These are phyloP conservation scores for Leuctra nigra DNA, from an alignment of 2,888 invertebrate species.

Conservation along the genomic window DNA sequence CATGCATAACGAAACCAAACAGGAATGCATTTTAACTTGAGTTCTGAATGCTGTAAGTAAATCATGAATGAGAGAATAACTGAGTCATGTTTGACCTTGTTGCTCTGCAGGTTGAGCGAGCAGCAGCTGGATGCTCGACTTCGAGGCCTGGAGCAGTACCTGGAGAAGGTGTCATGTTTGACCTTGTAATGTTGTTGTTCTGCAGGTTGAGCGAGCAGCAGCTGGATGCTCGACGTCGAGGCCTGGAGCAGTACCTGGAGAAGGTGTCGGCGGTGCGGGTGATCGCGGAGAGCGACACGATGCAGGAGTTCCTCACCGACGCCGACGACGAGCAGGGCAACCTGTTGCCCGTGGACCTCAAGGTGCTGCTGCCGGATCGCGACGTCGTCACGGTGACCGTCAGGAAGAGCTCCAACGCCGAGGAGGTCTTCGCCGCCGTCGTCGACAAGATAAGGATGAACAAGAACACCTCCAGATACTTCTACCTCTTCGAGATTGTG, in stretches of 20 bases:
- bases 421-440: slow-evolving; percentile 83
- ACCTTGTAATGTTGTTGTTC: slow-evolving; percentile 6
- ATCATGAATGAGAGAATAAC: too few species aligned
- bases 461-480: slow-evolving; percentile 77
- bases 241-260: slow-evolving; percentile 95
- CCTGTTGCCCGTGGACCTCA: slow-evolving; percentile 51
- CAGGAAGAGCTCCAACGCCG: slow-evolving; percentile 80
- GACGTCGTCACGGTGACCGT: slow-evolving; percentile 85
- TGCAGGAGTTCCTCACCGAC: slow-evolving; percentile 96
- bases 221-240: slow-evolving; percentile 86
- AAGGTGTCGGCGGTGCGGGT: slow-evolving; percentile 97
- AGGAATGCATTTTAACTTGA: too few species aligned
- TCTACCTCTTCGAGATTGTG: slow-evolving; percentile 94
- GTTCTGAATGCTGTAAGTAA: too few species aligned
- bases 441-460: slow-evolving; percentile 77
- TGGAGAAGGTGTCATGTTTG: slow-evolving; percentile 99
- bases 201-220: slow-evolving; percentile 85
- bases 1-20: too few species aligned
- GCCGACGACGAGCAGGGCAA: slow-evolving; percentile 66
- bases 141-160: slow-evolving; percentile 91
- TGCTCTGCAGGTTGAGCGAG: slow-evolving; percentile 62
- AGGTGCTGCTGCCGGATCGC: slow-evolving; percentile 82
- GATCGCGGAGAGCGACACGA: slow-evolving; percentile 93
- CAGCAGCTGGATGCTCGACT: slow-evolving; percentile 94
- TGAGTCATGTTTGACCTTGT: too few species aligned